These are phyloP conservation scores for Festucalex cinctus DNA, from an alignment of 2,113 vertebrate species.

Conservation along the genomic window DNA sequence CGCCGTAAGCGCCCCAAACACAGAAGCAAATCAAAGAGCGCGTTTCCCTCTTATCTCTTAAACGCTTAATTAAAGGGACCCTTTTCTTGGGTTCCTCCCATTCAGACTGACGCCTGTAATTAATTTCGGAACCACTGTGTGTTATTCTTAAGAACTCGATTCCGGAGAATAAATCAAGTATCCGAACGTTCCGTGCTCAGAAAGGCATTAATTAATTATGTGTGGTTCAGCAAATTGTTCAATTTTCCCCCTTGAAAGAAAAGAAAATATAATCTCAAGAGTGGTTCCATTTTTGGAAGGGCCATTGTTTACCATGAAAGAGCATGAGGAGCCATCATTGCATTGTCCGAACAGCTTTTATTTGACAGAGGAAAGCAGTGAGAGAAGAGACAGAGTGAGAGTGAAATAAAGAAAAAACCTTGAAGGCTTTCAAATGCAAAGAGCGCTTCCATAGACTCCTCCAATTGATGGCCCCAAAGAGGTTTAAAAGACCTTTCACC, in stretches of 20 bases:
- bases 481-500: conserved; percentile 85
- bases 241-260: conserved; percentile 65
- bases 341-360: conserved; percentile 87
- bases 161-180: conserved; percentile 59
- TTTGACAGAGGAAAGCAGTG: conserved; percentile 72
- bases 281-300: conserved; percentile 77
- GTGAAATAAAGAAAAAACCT: conserved; percentile 63
- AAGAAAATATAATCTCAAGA: conserved; percentile 82
- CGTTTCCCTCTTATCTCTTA: conserved; percentile 58
- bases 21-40: conserved; percentile 59
- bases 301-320: conserved; percentile 85
- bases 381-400: conserved; percentile 64
- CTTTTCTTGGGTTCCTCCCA: conserved; percentile 55
- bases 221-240: conserved; percentile 70
- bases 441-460: conserved; percentile 74
- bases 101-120: conserved; percentile 61
- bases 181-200: conserved; percentile 23
- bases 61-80: conserved; percentile 72
- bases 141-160: conserved; percentile 50
- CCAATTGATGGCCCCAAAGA: conserved; percentile 92
- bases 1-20: conserved; percentile 41
- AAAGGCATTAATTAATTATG: conserved; percentile 62
- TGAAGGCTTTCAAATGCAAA: conserved; percentile 97
- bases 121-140: conserved; percentile 61
- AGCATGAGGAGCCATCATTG: conserved; percentile 81